Base-by-base conservation (phyloP, 2,113 vertebrate genomes). In the Boulengeromyrus knoepffleri region DNA sequence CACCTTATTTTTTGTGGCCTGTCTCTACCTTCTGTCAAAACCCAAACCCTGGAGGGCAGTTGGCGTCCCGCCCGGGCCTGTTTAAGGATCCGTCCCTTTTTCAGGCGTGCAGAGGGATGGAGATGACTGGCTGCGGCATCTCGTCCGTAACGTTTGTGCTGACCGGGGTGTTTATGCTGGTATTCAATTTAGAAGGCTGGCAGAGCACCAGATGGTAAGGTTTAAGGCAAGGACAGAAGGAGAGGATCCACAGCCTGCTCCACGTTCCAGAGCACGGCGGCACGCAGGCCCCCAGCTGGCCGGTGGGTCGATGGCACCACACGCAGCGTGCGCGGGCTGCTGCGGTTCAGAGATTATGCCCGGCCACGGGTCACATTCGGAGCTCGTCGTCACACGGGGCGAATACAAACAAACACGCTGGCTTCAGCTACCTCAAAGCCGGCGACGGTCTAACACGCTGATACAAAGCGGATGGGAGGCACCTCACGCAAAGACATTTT, bases 121-220 rank as follows among this genome's bases (percentile, higher is more conserved):
- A 53, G 88, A 62, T 77, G 53, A 58, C 92, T 83, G 88, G 91
- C 86, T 89, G 92, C 89, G 89, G 93, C 93, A 53, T 74, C 50
- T 92, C 92, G 91, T 91, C 93, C 94, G 92, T 92, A 89, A 87
- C 90, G 90, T 89, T 96, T 95, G 93, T 96, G 95, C 95, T 95
- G 95, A 96, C 95, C 93, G 93, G 94, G 93, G 94, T 93, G 93
- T 96, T 96, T 92, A 94, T 91, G 91, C 92, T 93, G 39, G 91
- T 93, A 91, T 96, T 95, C 94, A 94, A 95, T 94, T 95, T 94
- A 95, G 94, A 95, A 93, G 91, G 91, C 91, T 95, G 94, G 95
- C 93, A 87, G 53, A 83, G 92, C 80, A 91, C 95, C 95, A 94
- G 93, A 80, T 95, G 95, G 95, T 95, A 94, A 96, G 94, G 94